These are phyloP conservation scores for Cheilosia vulpina DNA, from an alignment of 2,888 invertebrate species.

Conservation along the genomic window DNA sequence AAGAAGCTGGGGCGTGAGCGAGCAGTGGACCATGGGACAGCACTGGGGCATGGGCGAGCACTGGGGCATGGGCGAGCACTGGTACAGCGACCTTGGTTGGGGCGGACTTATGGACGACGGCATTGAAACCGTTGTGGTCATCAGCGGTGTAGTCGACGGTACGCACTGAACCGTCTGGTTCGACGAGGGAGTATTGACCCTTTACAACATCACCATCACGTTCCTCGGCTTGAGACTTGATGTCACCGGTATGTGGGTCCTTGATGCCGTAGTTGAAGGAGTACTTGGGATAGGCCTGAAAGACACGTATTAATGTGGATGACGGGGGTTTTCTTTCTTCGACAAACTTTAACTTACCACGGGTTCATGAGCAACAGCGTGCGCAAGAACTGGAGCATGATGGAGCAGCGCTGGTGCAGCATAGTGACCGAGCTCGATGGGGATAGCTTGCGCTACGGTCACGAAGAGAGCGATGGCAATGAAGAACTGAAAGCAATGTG, in stretches of 20 bases:
- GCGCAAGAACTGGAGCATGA: constrained; percentile 80
- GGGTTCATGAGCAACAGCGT: constrained; percentile 81
- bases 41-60: constrained; percentile 83
- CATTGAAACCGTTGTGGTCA: constrained; percentile 89
- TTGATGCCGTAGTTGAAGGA: constrained; percentile 89
- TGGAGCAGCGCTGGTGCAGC: constrained; percentile 77
- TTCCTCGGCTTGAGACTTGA: constrained; percentile 88
- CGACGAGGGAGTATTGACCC: constrained; percentile 86
- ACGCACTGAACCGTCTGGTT: constrained; percentile 84
- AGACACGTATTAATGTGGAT: not conserved
- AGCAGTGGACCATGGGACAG: constrained; percentile 83
- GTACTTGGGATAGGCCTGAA: constrained; percentile 88
- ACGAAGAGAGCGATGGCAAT: constrained; percentile 82
- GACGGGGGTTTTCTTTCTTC: not conserved
- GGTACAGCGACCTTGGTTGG: constrained; percentile 84
- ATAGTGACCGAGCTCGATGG: constrained; percentile 83
- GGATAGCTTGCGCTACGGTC: constrained; percentile 81
- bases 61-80: constrained; percentile 84
- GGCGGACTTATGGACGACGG: constrained; percentile 87
- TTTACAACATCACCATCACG: constrained; percentile 89
- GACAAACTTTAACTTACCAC: constrained; percentile 77
- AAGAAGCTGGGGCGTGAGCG: constrained; percentile 83
- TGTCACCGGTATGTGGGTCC: constrained; percentile 89
- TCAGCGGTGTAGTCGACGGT: constrained; percentile 88
- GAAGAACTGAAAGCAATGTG: constrained; percentile 80